Evolutionary conservation across 2,113 vertebrate genomes (phyloP).

Genomic region (Otus sunia): DNA sequence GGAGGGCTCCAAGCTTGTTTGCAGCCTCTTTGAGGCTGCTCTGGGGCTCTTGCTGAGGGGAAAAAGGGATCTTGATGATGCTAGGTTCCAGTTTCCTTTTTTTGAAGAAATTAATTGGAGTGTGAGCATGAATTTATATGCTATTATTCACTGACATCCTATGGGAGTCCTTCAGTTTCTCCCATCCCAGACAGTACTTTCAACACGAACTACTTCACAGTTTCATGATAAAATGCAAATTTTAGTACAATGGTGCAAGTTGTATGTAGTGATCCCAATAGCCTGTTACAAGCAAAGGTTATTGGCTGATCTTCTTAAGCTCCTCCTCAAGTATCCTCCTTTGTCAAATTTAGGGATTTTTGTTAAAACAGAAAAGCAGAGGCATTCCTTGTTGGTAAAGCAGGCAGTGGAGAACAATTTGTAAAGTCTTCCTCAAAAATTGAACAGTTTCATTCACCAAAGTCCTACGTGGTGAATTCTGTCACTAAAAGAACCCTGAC

Average conservation of each 20-base stretch:
- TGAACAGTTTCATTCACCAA: background rate
- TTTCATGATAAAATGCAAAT: background rate
- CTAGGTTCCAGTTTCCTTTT: background rate
- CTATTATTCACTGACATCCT: background rate
- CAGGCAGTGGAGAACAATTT: background rate
- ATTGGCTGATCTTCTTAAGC: background rate
- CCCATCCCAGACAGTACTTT: background rate
- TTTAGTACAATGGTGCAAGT: background rate
- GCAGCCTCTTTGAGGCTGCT: background rate
- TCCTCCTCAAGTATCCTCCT: background rate
- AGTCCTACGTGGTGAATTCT: background rate
- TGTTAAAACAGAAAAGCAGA: background rate
- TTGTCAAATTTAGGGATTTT: background rate
- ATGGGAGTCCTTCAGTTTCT: background rate
- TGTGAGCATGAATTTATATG: background rate
- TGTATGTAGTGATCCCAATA: background rate
- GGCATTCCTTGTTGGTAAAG: background rate
- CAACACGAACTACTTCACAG: rapidly evolving
- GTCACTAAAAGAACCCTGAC: background rate
- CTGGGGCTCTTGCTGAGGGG: background rate
- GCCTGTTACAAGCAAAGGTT: background rate
- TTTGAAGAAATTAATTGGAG: background rate
- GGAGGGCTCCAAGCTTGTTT: background rate
- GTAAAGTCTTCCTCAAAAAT: background rate
- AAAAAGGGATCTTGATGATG: background rate